Percentiles rank a stretch among this genome's conserved stretches.
Conservation (phyloP, 2,888 invertebrate genomes). For the Drosophila emarginata region DNA sequence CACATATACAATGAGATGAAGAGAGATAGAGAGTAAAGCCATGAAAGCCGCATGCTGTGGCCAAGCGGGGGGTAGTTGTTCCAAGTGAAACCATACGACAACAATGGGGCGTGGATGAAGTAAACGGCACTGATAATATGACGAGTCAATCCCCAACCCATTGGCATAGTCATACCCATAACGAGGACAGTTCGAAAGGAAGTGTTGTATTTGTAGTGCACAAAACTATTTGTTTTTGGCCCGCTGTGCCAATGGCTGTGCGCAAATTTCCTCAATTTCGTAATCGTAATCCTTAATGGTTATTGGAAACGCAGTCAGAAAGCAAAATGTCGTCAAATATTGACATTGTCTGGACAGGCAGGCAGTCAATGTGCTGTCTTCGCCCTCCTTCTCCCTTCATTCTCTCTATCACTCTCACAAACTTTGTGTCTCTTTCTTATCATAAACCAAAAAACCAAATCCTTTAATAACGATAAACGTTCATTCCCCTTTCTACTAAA, state of each 20-base stretch:
- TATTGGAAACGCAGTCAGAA: slow-evolving; percentile 66
- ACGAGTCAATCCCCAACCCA: slow-evolving; percentile 14
- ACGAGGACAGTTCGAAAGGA: slow-evolving; percentile 48
- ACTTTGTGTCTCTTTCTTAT: background rate
- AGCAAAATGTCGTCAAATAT: slow-evolving; percentile 63
- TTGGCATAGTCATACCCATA: slow-evolving; percentile 15
- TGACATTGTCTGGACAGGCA: slow-evolving; percentile 49
- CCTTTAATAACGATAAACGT: slow-evolving; percentile 50
- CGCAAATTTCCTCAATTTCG: slow-evolving; percentile 65
- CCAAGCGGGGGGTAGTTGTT: slow-evolving; percentile 15
- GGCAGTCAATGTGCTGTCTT: background rate
- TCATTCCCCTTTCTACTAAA: slow-evolving; percentile 9
- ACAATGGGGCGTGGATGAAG: slow-evolving; percentile 5
- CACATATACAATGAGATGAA: too few species aligned
- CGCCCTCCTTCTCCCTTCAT: background rate
- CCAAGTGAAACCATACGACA: slow-evolving; percentile 5
- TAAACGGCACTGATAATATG: slow-evolving; percentile 43
- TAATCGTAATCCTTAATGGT: slow-evolving; percentile 57
- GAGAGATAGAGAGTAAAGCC: slow-evolving; percentile 11
- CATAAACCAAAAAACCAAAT: slow-evolving; percentile 12
- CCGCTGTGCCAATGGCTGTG: slow-evolving; percentile 66
- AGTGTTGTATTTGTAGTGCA: slow-evolving; percentile 68
- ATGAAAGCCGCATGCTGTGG: slow-evolving; percentile 61
- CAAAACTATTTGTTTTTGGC: slow-evolving; percentile 71
- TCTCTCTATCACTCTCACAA: background rate